Evolutionary conservation across 1,140 invertebrate species (phyloP), one percentile per base, ranked within the genome.

Genomic region (Trichogramma pretiosum): DNA sequence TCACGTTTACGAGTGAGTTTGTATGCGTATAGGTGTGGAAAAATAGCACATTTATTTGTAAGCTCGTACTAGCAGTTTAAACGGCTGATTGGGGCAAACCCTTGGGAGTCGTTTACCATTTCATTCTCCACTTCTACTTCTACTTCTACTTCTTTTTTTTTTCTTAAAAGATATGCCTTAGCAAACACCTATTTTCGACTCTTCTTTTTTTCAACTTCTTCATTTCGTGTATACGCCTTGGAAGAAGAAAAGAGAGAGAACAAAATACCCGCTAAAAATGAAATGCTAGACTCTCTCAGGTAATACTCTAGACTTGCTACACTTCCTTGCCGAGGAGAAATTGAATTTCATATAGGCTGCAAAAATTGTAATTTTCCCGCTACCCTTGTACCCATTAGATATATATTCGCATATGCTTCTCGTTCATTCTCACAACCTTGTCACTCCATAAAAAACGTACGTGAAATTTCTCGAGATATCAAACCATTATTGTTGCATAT

Each of bases 41-140:
- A n/a, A n/a, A n/a, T n/a, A 54, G 50, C 46, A 56, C 55, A 59
- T 58, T 57, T 62, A 50, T n/a, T n/a, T n/a, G n/a, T n/a, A 30
- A 59, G 54, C 46, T 35, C 24, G 50, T 40, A 48, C 40, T 44
- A 46, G 51, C 46, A 52, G 43, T 57, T 57, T 56, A 57, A 51
- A 46, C 54, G 60, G 56, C 60, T 68, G 65, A 68, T 68, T 66
- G 65, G 63, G 57, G 48, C 54, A 60, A 55, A 53, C 65, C 56
- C 62, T 21, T 13, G 62, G 57, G 67, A 65, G 62, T 63, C 64
- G 62, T 69, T 68, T 60, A 56, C 56, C 58, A 47, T 36, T 52
- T 48, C 50, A 53, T 50, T 37, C 48, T 23, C 32, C 22, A 17
- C 26, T 46, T 37, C 35, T 19, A 34, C 30, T 44, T 18, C 16